Base-by-base conservation (phyloP, 2,797 vertebrate genomes). In the Neosilurus mollespiculum region DNA sequence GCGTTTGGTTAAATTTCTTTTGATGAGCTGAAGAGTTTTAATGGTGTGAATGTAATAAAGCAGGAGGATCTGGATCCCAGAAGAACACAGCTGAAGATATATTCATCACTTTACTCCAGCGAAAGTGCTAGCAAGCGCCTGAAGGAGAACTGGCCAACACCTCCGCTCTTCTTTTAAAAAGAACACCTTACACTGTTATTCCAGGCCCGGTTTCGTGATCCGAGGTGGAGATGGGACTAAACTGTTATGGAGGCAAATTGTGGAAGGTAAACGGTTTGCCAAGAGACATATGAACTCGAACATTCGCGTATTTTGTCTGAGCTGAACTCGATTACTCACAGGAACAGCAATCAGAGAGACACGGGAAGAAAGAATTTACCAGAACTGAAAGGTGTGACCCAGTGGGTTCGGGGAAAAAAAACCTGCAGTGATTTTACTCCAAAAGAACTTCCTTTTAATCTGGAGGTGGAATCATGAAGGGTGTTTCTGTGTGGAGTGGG, bases 301-400 rank as follows among this genome's bases (percentile, higher is more conserved):
- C 15, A 9, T 20, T 24, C 24, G 16, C 2, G 24, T 56, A 34
- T 75, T 75, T 34, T 30, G 37, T 30, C 71, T 20, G 71, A 75
- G 53, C 53, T 75, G 71, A 75, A 56, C 71, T 30, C 71, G 16
- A 75, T 75, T 30, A 56, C 53, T 75, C 71, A 56, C 8, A 56
- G 71, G 24, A 75, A 20, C 71, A 30, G 71, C 53, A 56, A 75
- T 73, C 71, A 20, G 53, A 0, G 53, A 75, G 71, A 75, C 18
- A 34, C 3, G 53, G 1, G 5, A 49, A 15, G 22, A 51, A 71
- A 16, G 26, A 30, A n/a, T 7, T 14, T 0, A 71, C n/a, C 69
- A 51, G 37, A 71, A 8, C 37, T 30, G 15, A 75, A 73, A 73
- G 56, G 71, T 18, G 26, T 56, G 71, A 56, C 71, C 71, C 24